Base-by-base conservation (phyloP, 2,797 vertebrate species). In the Intellagama lesueurii region DNA sequence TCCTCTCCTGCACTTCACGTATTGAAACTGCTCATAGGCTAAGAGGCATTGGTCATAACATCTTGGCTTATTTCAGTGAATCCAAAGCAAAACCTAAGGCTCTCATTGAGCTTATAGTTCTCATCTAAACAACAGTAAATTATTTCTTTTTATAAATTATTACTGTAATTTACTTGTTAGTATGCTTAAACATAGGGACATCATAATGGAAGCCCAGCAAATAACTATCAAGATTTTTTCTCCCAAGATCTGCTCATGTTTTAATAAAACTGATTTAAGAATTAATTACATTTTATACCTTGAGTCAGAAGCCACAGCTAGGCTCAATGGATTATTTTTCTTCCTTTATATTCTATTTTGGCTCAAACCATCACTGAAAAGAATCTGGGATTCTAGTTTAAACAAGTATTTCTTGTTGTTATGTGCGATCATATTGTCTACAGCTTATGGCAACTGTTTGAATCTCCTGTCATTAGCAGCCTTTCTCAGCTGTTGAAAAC, bases 1-100 rank as follows among this genome's bases (percentile, higher is more conserved):
- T 81, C 91, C 92, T 87, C 92, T 88, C 90, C 78, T 64, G 77
- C 84, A 17, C n/a, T 80, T 73, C 89, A 88, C 64, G 72, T 83
- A 78, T 84, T 87, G 92, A 30, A 90, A 93, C 92, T 95, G 93
- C 64, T 87, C 81, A 26, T 3, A 0, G 70, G 69, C 80, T 70
- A 89, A 92, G 47, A 93, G 90, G 47, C 83, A 91, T 81, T 87
- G 94, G 89, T 92, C 90, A 88, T 87, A 88, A 17, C n/a, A 32
- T 32, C 44, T 49, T 32, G 81, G 19, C 28, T 40, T 64, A 83
- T 47, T 72, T 35, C 86, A 70, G 32, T 70, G 49, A 87, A 70
- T 5, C 72, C 30, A 47, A n/a, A 76, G 17, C 56, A 14, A 88
- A 66, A 75, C 64, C 44, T 8, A 47, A 6, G n/a, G 6, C 12